Percentiles rank a stretch among this genome's conserved stretches.
phyloP scores from a whole-genome alignment of 2,888 invertebrate genomes.

The Meteorus colon region DNA sequence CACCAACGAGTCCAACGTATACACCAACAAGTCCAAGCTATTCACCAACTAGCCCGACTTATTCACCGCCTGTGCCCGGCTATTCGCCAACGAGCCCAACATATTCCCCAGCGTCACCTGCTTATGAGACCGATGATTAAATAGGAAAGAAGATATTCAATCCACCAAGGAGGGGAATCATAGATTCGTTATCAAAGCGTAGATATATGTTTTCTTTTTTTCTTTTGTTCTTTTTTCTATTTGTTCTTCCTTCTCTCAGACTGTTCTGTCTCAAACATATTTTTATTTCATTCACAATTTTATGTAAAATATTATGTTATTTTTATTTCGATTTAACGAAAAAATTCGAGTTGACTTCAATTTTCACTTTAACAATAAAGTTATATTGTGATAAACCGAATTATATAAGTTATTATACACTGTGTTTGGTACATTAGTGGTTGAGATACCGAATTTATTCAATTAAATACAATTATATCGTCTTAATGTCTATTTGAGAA shows the following conservation, averaged over 20 bases:
- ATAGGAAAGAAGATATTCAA: background rate
- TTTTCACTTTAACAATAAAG: background rate
- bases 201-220: background rate
- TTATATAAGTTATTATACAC: slow-evolving; percentile 6
- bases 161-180: background rate
- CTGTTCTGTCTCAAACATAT: background rate
- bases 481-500: slow-evolving; percentile 6
- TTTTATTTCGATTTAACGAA: background rate
- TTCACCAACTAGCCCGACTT: slow-evolving; percentile 85
- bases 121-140: slow-evolving; percentile 77
- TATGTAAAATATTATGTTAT: background rate
- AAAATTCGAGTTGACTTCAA: background rate
- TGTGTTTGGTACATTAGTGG: background rate
- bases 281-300: background rate
- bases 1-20: slow-evolving; percentile 87
- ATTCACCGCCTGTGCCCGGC: slow-evolving; percentile 80
- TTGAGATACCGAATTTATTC: background rate
- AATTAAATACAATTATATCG: slow-evolving; percentile 8
- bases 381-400: background rate
- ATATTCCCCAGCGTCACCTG: slow-evolving; percentile 81
- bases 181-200: background rate
- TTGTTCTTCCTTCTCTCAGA: background rate
- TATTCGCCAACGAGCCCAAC: slow-evolving; percentile 79
- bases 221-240: background rate
- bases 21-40: slow-evolving; percentile 87